These are phyloP conservation scores for Deladenus siricidicola DNA, from an alignment of 2,888 invertebrate species.

Conservation along the genomic window DNA sequence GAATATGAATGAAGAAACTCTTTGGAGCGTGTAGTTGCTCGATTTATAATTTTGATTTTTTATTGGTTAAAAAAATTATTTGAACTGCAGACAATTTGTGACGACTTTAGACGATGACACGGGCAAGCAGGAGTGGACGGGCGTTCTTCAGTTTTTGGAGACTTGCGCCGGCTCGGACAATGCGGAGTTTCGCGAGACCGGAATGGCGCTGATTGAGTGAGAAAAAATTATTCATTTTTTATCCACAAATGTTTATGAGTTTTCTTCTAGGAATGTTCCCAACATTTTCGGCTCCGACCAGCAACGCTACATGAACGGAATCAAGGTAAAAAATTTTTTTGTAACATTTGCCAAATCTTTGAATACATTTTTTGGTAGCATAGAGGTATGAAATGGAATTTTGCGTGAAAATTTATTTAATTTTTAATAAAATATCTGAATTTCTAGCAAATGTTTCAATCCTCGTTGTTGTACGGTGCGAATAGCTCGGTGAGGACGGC, in stretches of 20 bases:
- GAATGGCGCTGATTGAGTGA: constrained; percentile 80
- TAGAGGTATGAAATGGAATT: background rate
- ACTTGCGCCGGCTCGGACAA: constrained; percentile 80
- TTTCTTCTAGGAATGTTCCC: constrained; percentile 70
- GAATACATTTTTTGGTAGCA: background rate
- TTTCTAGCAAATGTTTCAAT: constrained; percentile 30
- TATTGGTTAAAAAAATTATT: too few species aligned
- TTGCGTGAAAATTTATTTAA: background rate
- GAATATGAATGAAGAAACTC: too few species aligned
- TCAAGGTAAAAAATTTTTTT: constrained; percentile 64
- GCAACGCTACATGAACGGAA: constrained; percentile 77
- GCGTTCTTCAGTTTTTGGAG: constrained; percentile 83
- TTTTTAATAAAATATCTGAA: background rate
- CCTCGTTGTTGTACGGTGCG: constrained; percentile 26
- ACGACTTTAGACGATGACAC: constrained; percentile 41
- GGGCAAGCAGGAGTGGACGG: constrained; percentile 58
- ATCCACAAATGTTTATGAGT: background rate
- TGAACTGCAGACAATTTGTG: too few species aligned
- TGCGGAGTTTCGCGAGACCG: constrained; percentile 78
- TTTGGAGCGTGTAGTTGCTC: too few species aligned
- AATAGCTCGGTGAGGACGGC: constrained; percentile 56
- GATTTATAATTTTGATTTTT: too few species aligned
- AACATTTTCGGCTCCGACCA: constrained; percentile 94
- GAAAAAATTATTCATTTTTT: background rate
- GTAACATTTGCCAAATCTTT: background rate